Percentiles rank a stretch among this genome's conserved stretches.
These are phyloP conservation scores for Altica lythri DNA, from an alignment of 2,888 invertebrate species.

Conservation along the genomic window DNA sequence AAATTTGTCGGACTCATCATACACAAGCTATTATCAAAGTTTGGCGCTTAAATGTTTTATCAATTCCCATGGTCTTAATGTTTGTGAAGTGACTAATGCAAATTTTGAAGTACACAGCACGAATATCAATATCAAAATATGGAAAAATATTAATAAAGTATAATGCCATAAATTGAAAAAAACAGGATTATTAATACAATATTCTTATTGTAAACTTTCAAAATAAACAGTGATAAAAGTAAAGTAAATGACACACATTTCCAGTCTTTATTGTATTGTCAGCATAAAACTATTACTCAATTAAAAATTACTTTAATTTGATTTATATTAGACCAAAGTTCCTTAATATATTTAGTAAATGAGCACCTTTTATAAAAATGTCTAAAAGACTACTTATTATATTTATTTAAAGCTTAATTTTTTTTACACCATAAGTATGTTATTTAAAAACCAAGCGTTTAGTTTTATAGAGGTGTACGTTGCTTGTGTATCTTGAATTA, in stretches of 20 bases:
- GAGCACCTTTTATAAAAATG: slow-evolving; percentile 49
- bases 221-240: too few species aligned
- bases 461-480: slow-evolving; percentile 43
- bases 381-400: slow-evolving; percentile 32
- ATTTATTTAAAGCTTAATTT: slow-evolving; percentile 43
- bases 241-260: slow-evolving; percentile 17
- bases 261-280: slow-evolving; percentile 54
- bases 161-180: background rate
- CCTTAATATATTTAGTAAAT: slow-evolving; percentile 43
- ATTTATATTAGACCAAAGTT: slow-evolving; percentile 28
- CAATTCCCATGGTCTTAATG: too few species aligned
- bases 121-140: too few species aligned
- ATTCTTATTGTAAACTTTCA: too few species aligned
- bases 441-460: slow-evolving; percentile 40
- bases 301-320: slow-evolving; percentile 33
- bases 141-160: background rate
- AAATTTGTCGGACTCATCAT: too few species aligned
- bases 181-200: too few species aligned
- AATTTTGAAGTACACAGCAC: slow-evolving; percentile 15
- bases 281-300: slow-evolving; percentile 35
- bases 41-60: too few species aligned
- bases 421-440: slow-evolving; percentile 42
- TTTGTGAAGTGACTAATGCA: too few species aligned
- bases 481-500: slow-evolving; percentile 41
- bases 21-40: too few species aligned